Conservation (phyloP, 2,113 vertebrate species). For the Meles meles region DNA sequence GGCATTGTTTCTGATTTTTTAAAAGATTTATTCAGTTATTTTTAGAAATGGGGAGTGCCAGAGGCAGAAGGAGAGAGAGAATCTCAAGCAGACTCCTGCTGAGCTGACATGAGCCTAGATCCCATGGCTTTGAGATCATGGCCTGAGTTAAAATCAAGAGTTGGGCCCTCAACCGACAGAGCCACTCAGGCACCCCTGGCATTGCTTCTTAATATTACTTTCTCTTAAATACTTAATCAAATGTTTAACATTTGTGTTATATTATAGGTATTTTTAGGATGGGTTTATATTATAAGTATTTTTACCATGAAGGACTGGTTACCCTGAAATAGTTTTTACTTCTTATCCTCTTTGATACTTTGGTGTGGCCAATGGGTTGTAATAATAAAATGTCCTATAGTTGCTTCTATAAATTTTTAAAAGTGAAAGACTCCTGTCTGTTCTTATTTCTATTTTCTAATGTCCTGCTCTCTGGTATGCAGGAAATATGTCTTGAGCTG, state of each 20-base stretch:
- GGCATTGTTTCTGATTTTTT: background rate
- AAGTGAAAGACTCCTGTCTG: background rate
- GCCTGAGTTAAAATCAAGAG: background rate
- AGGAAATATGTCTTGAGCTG: background rate
- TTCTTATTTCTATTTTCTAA: background rate
- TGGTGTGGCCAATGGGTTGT: background rate
- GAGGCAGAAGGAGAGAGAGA: background rate
- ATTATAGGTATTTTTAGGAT: too few relatives aligned
- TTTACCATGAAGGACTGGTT: background rate
- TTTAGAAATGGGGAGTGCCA: background rate
- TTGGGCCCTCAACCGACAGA: background rate
- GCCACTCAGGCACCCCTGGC: background rate
- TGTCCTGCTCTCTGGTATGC: background rate
- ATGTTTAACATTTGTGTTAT: background rate
- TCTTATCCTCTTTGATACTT: background rate
- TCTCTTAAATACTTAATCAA: background rate
- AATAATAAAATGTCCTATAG: background rate
- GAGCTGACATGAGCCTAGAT: background rate
- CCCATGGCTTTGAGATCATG: background rate
- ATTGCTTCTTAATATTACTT: background rate
- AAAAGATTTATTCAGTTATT: background rate
- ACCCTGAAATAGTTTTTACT: background rate
- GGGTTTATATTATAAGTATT: background rate
- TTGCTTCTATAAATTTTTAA: background rate
- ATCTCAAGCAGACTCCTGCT: background rate